Base-by-base conservation (phyloP, 2,797 vertebrate species). In the Scyliorhinus canicula region DNA sequence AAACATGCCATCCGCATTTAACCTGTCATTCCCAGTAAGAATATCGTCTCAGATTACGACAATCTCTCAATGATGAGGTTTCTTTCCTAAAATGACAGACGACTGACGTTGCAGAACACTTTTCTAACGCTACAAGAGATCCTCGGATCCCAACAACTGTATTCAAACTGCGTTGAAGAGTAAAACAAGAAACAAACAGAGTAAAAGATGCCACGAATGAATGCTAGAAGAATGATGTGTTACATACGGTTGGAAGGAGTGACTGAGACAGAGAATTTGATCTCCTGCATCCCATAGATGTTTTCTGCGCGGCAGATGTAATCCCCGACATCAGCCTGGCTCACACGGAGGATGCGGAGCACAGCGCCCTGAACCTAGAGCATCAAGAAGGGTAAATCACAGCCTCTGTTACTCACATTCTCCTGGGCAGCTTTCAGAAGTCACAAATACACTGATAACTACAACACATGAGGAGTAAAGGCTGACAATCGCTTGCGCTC, bases 221-320 rank as follows among this genome's bases (percentile, higher is more conserved):
- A 63, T 1, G 11, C 31, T 57, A 4, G 28, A 28, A 52, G 95
- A 69, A 71, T 24, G 28, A 93, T 14, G 8, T 1, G 12, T 74
- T 50, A 94, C 93, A 50, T 94, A 94, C 93, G 11, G 44, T 9
- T 28, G 67, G 44, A 96, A 0, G 98, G 96, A 0, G 97, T 95
- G 95, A 99, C 98, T 0, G 98, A 97, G 95, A 99, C 96, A 0
- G 97, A 96, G 93, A 99, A 97, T 24, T 98, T 98, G 0, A 98
- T 97, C 96, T 98, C 98, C 1, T 97, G 97, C 55, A 97, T 94
- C 9, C 96, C 95, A 0, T 95, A 35, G 0, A 95, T 96, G 0
- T 96, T 96, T 40, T 97, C 97, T 55, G 98, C 98, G 1, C 96
- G 97, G 96, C 99, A 99, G 96, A 98, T 97, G 0, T 99, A 99